Evolutionary conservation across 2,113 vertebrate species (phyloP), one percentile per base, ranked within the genome.

Genomic region (Pollachius pollachius): DNA sequence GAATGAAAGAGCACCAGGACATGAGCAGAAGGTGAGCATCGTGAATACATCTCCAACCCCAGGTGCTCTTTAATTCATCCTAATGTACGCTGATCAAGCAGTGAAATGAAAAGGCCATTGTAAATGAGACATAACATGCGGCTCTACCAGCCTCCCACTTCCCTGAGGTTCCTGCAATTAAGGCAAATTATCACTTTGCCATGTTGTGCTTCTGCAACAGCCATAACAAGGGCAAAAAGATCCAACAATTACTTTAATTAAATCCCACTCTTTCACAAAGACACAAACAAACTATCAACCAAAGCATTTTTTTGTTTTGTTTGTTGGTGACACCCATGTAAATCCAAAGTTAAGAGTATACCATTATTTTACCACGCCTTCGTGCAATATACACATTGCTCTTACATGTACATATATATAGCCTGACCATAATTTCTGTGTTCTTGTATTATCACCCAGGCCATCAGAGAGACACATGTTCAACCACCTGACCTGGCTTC

Each of bases 11-110:
- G 84, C 86, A 86, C 81, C 81, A 78, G 78, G 80, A 83, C 71
- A 76, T 81, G 67, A 78, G 80, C 76, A 77, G 77, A 89, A 87
- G 88, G 84, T 89, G 85, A 89, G 81, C 64, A 88, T 89, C 88
- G 88, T 89, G 89, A 90, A 89, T 85, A 89, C 81, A 88, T 87
- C 83, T 87, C 41, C 66, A 34, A 48, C 76, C 78, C 64, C 70
- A 76, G 79, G 77, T 88, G 81, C 75, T 77, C 80, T 88, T 88
- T 83, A 86, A 89, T 89, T 86, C 77, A 87, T 89, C 88, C 84
- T 86, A 75, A 78, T 88, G 76, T 83, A 79, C 76, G 74, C 37
- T 72, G 81, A 78, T 86, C 78, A 77, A 76, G 78, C 74, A 41
- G 64, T 78, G 73, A 75, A 78, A 77, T 41, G 0, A 61, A 21